Evolutionary conservation across 2,888 invertebrate genomes (phyloP).

Genomic region (Oligia fasciuncula): DNA sequence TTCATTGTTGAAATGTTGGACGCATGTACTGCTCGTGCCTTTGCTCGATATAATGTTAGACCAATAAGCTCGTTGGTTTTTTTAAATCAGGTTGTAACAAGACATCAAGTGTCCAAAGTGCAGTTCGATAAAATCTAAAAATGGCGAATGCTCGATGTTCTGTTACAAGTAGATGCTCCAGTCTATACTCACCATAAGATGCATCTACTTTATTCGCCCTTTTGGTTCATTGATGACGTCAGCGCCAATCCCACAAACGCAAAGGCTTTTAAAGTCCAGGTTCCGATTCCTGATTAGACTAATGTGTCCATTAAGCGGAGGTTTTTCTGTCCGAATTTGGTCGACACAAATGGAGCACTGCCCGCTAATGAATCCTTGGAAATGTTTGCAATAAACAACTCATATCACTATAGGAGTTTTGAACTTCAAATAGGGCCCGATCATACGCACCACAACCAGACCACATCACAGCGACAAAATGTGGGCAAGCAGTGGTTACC

Average conservation of each 20-base stretch:
- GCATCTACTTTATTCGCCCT: background rate
- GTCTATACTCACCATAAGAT: background rate
- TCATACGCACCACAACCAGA: background rate
- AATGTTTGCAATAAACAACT: slow-evolving; percentile 10
- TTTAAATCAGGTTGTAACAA: too few relatives aligned
- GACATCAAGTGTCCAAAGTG: background rate
- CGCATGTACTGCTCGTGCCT: too few relatives aligned
- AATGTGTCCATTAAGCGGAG: slow-evolving; percentile 26
- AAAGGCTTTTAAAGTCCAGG: slow-evolving; percentile 25
- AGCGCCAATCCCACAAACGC: slow-evolving; percentile 5
- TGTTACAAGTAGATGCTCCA: background rate
- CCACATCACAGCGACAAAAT: background rate
- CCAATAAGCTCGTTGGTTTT: too few relatives aligned
- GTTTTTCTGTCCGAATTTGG: background rate
- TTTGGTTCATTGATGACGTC: slow-evolving; percentile 16
- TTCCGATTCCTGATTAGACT: slow-evolving; percentile 20
- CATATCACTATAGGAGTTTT: background rate
- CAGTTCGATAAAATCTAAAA: background rate
- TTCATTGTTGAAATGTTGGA: too few relatives aligned
- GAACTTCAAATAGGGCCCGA: slow-evolving; percentile 3
- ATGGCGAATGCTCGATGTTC: background rate
- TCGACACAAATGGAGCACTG: background rate
- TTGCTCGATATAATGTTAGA: too few relatives aligned
- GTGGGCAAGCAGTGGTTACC: background rate
- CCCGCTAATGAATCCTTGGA: slow-evolving; percentile 2